Evolutionary conservation across 2,797 vertebrate genomes (phyloP), one percentile per base, ranked within the genome.

Genomic region (Yasuhikotakia modesta): DNA sequence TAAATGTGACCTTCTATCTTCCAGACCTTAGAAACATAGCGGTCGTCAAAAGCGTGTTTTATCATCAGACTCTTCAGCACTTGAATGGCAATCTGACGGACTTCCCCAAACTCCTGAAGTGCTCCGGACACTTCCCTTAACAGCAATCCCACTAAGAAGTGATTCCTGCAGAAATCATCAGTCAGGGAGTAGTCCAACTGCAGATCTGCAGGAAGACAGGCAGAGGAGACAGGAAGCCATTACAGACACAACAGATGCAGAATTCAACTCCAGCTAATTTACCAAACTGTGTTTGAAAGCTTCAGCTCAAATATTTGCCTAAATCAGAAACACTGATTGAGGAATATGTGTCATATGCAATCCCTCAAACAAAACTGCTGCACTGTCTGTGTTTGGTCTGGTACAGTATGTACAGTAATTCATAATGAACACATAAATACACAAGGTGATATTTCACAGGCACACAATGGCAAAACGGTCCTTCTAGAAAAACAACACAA

Each of bases 81-180:
- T 1, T 96, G 92, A 81, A 98, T 93, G 82, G 96, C 93, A 27
- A 96, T 96, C 87, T 96, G 96, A 0, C 95, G 92, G 79, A 98
- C 90, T 0, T 99, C 97, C 82, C 94, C 85, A 81, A 94, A 94
- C 90, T 99, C 98, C 78, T 97, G 96, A 0, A 99, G 87, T 2
- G 97, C 98, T 0, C 94, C 93, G 24, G 96, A 95, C 86, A 97
- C 95, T 85, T 99, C 97, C 81, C 96, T 91, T 53, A 99, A 89
- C 39, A 99, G 88, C 60, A 99, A 89, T 0, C 98, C 98, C 63
- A 98, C 96, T 89, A 98, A 90, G 89, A 99, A 99, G 90, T 99
- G 98, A 89, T 99, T 97, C 78, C 90, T 95, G 86, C 97, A 99
- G 93, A 99, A 99, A 86, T 99, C 97, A 24, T 99, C 97, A 0